A percentile compares a stretch with the other conserved stretches of the same genome.
phyloP scores from a whole-genome alignment of 2,113 vertebrate genomes.

The Carassius gibelio region DNA sequence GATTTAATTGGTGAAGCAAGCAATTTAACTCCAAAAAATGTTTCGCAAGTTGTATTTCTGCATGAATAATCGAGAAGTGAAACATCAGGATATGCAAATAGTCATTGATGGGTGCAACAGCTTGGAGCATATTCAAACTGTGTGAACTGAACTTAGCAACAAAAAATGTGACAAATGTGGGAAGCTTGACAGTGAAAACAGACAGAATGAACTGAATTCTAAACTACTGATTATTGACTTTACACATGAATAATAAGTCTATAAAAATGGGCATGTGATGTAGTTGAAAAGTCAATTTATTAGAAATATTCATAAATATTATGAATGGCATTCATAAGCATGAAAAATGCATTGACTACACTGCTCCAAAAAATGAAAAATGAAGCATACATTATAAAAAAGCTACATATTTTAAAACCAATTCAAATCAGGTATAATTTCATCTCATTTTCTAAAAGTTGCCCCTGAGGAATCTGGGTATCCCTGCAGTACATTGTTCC shows the following conservation, averaged over 20 bases:
- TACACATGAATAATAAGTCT: not conserved
- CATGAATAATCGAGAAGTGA: not conserved
- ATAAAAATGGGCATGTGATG: not conserved
- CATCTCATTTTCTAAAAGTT: not conserved
- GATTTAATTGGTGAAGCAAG: not conserved
- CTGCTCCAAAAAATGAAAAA: not conserved
- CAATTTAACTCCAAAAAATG: not conserved
- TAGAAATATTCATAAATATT: not conserved
- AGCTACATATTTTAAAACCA: not conserved
- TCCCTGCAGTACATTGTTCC: not conserved
- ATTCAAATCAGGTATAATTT: not conserved
- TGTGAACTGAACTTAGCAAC: slow-evolving; percentile 17
- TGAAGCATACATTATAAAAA: not conserved
- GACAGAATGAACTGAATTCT: not conserved
- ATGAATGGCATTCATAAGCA: not conserved
- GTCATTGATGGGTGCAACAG: not conserved
- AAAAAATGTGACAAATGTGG: slow-evolving; percentile 7
- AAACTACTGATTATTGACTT: not conserved
- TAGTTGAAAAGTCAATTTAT: not conserved
- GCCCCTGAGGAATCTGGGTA: not conserved
- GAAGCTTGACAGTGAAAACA: slow-evolving; percentile 18
- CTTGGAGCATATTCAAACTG: slow-evolving; percentile 25
- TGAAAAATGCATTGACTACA: not conserved
- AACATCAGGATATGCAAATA: slow-evolving; percentile 7
- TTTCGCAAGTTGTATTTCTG: not conserved